phyloP scores from a whole-genome alignment of 2,797 vertebrate genomes.

The Prionace glauca region DNA sequence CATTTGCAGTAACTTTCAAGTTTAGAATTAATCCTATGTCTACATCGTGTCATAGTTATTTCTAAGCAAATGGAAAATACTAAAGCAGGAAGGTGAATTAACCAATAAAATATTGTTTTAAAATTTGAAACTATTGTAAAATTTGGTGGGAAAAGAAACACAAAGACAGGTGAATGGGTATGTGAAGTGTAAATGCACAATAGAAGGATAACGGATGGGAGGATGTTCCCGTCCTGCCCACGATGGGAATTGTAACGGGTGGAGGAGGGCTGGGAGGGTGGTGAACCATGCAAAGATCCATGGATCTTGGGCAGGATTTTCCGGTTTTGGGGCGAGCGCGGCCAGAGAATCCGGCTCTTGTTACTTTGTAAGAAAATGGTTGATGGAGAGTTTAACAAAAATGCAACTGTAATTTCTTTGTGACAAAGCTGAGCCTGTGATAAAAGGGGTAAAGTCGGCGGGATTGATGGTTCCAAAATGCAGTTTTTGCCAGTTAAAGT shows the following conservation, averaged over 20 bases:
- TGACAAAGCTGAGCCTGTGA: background rate
- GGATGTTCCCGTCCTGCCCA: too few relatives aligned
- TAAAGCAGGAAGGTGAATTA: background rate
- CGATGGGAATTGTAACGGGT: too few relatives aligned
- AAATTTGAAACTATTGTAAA: background rate
- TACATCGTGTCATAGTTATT: background rate
- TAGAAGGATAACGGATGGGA: background rate
- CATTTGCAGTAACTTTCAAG: background rate
- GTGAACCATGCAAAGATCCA: too few relatives aligned
- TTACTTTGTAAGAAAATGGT: background rate
- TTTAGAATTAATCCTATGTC: background rate
- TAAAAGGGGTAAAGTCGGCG: background rate
- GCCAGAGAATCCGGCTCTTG: too few relatives aligned
- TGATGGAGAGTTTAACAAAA: background rate
- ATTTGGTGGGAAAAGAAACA: background rate
- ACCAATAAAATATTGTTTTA: background rate
- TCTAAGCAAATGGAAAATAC: background rate
- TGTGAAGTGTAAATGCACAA: background rate
- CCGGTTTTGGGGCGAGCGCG: too few relatives aligned
- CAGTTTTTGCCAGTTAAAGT: background rate
- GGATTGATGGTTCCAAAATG: background rate
- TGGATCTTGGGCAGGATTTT: too few relatives aligned
- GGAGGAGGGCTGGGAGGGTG: too few relatives aligned
- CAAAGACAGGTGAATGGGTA: background rate
- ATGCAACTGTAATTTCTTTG: background rate